Base-by-base conservation (phyloP, 2,113 vertebrate species). In the Catharus bicknelli region DNA sequence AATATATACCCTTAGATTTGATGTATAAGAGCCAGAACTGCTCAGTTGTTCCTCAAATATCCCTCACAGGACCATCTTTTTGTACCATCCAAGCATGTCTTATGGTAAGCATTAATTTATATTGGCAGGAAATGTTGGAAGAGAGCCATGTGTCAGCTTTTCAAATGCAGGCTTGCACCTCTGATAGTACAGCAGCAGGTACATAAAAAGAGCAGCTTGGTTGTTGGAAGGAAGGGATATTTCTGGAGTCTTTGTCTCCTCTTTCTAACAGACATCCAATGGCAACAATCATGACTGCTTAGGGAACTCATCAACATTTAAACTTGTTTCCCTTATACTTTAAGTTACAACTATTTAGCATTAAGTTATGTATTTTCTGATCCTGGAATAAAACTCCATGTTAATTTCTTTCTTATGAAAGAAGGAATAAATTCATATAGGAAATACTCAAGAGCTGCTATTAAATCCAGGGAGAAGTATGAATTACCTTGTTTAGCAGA, bases 21-120 rank as follows among this genome's bases (percentile, higher is more conserved):
- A 79, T 84, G 42, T 50, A 48, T 45, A 42, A 22, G 16, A 97
- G 72, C 34, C 86, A 97, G 47, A 95, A 63, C 22, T 51, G 78
- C 68, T 95, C 73, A 83, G 32, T 18, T 96, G 86, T 68, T 66
- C 59, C 96, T 93, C 29, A 93, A 80, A 27, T 19, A 79, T 92
- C 55, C 92, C 93, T 81, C 77, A 59, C 22, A 95, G 93, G 96
- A 95, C 50, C 72, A 42, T 32, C 74, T 42, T 86, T 69, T 90
- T 16, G 3, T 88, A 57, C 19, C 29, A 84, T 82, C 45, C 67
- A 86, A 91, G 59, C 66, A 51, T 8, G 9, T 92, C 73, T 90
- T 85, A 82, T 40, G 27, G 47, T 83, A 96, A 90, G 36, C 94
- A 94, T 94, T 96, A 96, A 97, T 94, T 97, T 94, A 72, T 83